Evolutionary conservation across 2,888 invertebrate species (phyloP).

Genomic region (Lamellibrachia columna): DNA sequence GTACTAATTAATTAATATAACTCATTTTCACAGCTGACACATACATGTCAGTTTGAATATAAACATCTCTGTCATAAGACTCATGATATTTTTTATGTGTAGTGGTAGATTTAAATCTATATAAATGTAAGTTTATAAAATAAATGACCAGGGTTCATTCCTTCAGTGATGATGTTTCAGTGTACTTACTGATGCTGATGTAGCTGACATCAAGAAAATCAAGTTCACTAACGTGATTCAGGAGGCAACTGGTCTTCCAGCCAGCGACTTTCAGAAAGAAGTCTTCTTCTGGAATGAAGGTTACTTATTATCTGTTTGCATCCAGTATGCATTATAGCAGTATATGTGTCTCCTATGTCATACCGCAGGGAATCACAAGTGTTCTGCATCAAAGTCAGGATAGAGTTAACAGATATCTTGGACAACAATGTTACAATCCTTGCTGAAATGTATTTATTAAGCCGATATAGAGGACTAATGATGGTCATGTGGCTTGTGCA

Average conservation of each 20-base stretch:
- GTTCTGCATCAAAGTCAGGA: neutral
- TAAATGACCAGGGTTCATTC: no score
- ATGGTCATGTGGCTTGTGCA: no score
- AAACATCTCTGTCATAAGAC: no score
- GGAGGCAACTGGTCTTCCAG: conserved; percentile 83
- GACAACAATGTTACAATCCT: no score
- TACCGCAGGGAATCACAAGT: neutral
- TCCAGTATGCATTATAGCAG: neutral
- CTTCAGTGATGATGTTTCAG: conserved; percentile 67
- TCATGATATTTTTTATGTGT: no score
- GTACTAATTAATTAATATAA: no score
- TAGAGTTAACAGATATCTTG: neutral
- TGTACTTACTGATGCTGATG: conserved; percentile 86
- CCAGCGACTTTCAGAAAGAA: conserved; percentile 81
- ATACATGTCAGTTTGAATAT: no score
- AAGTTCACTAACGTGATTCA: conserved; percentile 90
- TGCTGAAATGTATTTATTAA: no score
- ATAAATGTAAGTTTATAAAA: no score
- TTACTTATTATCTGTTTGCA: conserved; percentile 35
- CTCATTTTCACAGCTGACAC: no score
- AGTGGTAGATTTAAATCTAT: no score
- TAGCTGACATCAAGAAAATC: conserved; percentile 81
- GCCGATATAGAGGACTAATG: no score
- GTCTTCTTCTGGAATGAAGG: conserved; percentile 85
- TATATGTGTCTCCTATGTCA: neutral